Percentiles rank a stretch among this genome's conserved stretches.
These are phyloP conservation scores for Metridium senile DNA, from an alignment of 92 coral and sea anemone genomes.

Conservation along the genomic window DNA sequence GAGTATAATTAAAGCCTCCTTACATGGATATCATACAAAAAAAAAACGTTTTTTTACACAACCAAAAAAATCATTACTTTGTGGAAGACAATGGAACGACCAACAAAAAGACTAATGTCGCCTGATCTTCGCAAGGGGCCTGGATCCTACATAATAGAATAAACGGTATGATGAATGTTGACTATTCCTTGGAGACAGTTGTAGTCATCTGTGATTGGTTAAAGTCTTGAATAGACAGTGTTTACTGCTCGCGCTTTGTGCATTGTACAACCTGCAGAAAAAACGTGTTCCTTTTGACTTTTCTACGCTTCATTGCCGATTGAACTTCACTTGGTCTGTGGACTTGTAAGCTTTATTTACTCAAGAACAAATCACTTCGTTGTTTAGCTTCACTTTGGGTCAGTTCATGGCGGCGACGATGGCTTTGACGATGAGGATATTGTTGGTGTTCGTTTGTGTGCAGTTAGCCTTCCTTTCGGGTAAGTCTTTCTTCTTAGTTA, in stretches of 20 bases:
- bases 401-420: background rate
- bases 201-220: background rate
- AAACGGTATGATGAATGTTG: too few relatives aligned
- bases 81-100: too few relatives aligned
- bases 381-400: background rate
- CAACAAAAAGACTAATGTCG: too few relatives aligned
- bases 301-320: background rate
- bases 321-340: background rate
- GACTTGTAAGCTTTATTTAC: background rate
- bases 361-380: background rate
- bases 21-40: too few relatives aligned
- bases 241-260: slow-evolving; percentile 8
- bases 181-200: background rate
- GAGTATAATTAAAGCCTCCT: too few relatives aligned
- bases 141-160: too few relatives aligned
- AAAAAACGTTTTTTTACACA: too few relatives aligned
- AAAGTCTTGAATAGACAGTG: background rate
- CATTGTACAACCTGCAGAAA: background rate
- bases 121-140: too few relatives aligned
- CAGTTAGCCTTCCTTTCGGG: slow-evolving; percentile 1
- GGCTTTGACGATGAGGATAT: background rate
- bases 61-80: too few relatives aligned
- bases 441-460: background rate
- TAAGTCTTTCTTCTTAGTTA: background rate
- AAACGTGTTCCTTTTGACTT: slow-evolving; percentile 10